These are phyloP conservation scores for Ploceus nigricollis DNA, from an alignment of 2,113 vertebrate species.

Conservation along the genomic window DNA sequence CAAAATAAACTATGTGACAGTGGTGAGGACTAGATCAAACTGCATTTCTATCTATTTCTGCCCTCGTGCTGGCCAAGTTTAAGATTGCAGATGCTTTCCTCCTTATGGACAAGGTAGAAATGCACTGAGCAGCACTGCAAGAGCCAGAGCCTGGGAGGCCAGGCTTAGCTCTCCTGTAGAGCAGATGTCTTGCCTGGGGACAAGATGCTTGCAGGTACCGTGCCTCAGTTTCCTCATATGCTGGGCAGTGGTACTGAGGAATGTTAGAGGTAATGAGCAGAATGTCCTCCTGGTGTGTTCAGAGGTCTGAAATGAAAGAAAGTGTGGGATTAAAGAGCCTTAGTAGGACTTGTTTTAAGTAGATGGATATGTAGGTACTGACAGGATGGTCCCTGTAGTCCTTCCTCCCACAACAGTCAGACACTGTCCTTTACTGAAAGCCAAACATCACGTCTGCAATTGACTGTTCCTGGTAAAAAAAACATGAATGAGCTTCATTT, in stretches of 20 bases:
- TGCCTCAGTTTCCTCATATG: slow-evolving; percentile 17
- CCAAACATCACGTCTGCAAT: slow-evolving; percentile 19
- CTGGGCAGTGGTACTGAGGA: neutral
- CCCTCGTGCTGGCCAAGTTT: neutral
- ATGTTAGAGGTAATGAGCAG: neutral
- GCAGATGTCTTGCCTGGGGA: neutral
- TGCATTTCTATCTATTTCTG: slow-evolving; percentile 42
- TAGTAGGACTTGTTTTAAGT: neutral
- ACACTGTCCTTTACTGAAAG: slow-evolving; percentile 11
- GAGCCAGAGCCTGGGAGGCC: neutral
- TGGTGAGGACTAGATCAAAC: neutral
- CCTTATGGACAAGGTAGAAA: neutral
- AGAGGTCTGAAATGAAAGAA: neutral
- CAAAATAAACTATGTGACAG: slow-evolving; percentile 43
- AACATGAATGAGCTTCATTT: slow-evolving; percentile 58
- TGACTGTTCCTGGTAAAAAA: slow-evolving; percentile 39
- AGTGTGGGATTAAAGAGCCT: neutral
- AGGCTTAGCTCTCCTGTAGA: neutral
- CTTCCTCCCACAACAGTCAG: slow-evolving; percentile 7
- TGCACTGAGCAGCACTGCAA: neutral
- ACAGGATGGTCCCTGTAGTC: neutral
- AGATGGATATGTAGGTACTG: neutral
- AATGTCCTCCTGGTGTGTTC: neutral
- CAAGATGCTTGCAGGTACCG: neutral
- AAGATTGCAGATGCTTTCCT: slow-evolving; percentile 16